Base-by-base conservation (phyloP, 2,888 invertebrate genomes). In the Lasioglossum malachurum region DNA sequence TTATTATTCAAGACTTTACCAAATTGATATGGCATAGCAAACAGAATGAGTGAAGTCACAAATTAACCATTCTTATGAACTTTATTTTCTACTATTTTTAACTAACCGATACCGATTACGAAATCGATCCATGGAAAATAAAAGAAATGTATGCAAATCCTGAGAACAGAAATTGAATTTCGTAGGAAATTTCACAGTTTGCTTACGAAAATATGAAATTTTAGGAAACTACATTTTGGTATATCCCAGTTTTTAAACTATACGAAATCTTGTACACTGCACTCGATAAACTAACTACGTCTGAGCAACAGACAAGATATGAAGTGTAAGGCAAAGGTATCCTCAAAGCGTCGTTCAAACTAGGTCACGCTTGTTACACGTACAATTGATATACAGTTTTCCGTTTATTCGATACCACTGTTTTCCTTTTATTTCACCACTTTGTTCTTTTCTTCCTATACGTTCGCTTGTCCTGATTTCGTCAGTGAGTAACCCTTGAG, bases 361-460 rank as follows among this genome's bases (percentile, higher is more conserved):
- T 87, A 75, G 89, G 92, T 89, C 92, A 87, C 78, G 87, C 87
- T 91, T 82, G 91, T 91, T 91, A 91, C 83, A 81, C 84, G 83
- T 87, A 83, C 92, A 84, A 91, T 91, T 91, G 92, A 91, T 91
- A 87, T 84, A 88, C 87, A 87, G 84, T 85, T 82, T 84, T 74
- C 23, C 80, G 76, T 64, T 75, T 64, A 77, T 80, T 82, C 80
- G 53, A 38, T 35, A 72, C 23, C 35, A 67, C 44, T 23, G 49
- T 77, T 80, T 69, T 74, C 53, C 72, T 23, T 35, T 75, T 79
- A 46, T 19, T 80, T 35, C 38, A 41, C 64, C 67, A 46, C 44
- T 78, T 69, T 73, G 23, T 44, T 60, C 27, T 75, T 74, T 60
- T 64, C 76, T 31, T 75, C 35, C 49, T 41, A 72, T 46, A 14